A percentile compares a stretch with the other conserved stretches of the same genome.
Conservation (phyloP, 2,888 invertebrate species). For the Nephrotoma flavescens region DNA sequence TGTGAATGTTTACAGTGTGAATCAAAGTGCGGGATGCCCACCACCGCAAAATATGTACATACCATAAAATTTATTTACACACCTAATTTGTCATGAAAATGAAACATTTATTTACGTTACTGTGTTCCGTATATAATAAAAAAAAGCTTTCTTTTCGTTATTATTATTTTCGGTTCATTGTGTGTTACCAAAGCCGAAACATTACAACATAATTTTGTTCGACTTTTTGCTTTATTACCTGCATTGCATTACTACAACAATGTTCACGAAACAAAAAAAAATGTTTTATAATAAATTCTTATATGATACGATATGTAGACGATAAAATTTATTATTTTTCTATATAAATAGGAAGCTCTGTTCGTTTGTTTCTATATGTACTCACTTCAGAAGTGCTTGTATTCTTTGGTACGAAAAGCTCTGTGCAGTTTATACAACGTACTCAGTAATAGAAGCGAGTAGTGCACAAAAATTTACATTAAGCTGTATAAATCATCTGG, state of each 20-base stretch:
- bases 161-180: not conserved
- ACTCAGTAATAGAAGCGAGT: not conserved
- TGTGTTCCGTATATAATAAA: no score
- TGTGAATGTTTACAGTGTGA: not conserved
- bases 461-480: not conserved
- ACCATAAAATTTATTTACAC: no score
- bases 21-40: not conserved
- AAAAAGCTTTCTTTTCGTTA: not conserved
- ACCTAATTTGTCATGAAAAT: no score
- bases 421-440: not conserved
- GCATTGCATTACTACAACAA: not conserved
- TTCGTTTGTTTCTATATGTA: not conserved
- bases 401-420: not conserved
- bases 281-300: not conserved
- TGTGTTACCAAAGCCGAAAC: not conserved
- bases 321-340: not conserved
- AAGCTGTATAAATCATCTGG: not conserved
- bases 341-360: not conserved
- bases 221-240: not conserved
- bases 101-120: no score
- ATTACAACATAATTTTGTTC: not conserved
- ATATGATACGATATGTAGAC: not conserved
- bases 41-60: no score
- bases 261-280: not conserved
- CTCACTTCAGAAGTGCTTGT: not conserved